Evolutionary conservation across 1,140 invertebrate species (phyloP), one percentile per base, ranked within the genome.

Genomic region (Adelges cooleyi): DNA sequence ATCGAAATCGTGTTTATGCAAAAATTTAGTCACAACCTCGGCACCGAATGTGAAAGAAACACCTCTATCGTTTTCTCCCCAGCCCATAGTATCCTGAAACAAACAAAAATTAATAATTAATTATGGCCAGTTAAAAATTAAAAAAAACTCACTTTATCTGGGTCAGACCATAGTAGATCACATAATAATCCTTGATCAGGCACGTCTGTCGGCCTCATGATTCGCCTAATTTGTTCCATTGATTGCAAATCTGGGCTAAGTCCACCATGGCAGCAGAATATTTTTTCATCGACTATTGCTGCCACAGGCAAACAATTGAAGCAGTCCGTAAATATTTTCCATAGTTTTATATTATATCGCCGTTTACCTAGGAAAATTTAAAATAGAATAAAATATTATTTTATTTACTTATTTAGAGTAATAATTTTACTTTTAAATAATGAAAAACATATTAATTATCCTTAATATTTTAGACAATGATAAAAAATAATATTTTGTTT

Each of bases 261-360:
- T 51, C 82, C 82, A 29, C 81, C 81, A 71, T 84, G 81, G 71
- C 79, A 81, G 71, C 82, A 83, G 69, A 84, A 81, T 50, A 84
- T 84, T 69, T 82, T 83, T 69, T 84, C 79, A 67, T 82, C 80
- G 59, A 83, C 69, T 25, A 72, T 71, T 27, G 71, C 71, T 20
- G 70, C 89, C 68, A 98, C 90, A 1, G 95, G 95, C 72, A 98
- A 80, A 79, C 94, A 98, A 78, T 98, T 98, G 75, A 98, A 98
- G 76, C 93, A 96, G 77, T 98, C 95, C 68, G 94, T 97, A 76
- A 98, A 98, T 22, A 92, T 96, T 79, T 98, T 98, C 95, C 94
- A 98, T 71, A 98, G 75, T 76, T 97, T 97, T 67, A 98, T 95
- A 78, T 94, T 97, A 75, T 93, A 98, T 72, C 94, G 83, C 74